Percentiles rank a stretch among this genome's conserved stretches.
Conservation (phyloP, 37 sponge, comb jelly and placozoan genomes). For the Halisarca cf. caerulea region DNA sequence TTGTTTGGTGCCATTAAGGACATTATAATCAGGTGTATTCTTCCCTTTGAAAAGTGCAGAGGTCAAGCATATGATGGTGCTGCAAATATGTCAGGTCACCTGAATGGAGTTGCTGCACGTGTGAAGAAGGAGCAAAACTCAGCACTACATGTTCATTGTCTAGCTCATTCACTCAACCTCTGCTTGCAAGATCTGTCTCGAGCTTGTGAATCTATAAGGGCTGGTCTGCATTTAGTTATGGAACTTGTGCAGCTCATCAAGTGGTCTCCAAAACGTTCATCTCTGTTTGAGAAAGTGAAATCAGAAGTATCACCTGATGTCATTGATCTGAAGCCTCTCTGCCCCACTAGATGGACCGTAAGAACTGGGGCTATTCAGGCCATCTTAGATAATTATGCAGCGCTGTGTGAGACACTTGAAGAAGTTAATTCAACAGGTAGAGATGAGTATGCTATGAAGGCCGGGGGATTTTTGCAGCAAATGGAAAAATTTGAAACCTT, state of each 20-base stretch:
- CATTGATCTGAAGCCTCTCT: background rate
- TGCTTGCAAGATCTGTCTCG: no score
- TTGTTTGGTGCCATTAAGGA: constrained; percentile 39
- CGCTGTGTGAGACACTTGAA: constrained; percentile 8
- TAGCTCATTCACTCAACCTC: no score
- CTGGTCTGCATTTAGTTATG: constrained; percentile 45
- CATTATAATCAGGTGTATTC: constrained; percentile 23
- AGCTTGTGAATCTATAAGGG: constrained; percentile 22
- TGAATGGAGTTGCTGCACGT: no score
- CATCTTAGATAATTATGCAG: no score
- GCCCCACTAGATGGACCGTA: no score
- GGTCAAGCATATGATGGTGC: no score
- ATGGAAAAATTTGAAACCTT: constrained; percentile 65
- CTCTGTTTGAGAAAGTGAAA: constrained; percentile 31
- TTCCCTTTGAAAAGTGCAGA: no score
- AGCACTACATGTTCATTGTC: no score
- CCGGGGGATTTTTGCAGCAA: constrained; percentile 30
- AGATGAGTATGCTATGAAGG: constrained; percentile 39
- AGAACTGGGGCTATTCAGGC: no score
- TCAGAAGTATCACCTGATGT: constrained; percentile 32
- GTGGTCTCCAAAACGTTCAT: constrained; percentile 54
- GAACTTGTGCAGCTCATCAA: constrained; percentile 36
- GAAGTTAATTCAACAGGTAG: no score
- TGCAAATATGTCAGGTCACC: no score
- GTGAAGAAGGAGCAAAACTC: no score